These are phyloP conservation scores for Plectus sambesii DNA, from an alignment of 1,140 invertebrate genomes.

Conservation along the genomic window DNA sequence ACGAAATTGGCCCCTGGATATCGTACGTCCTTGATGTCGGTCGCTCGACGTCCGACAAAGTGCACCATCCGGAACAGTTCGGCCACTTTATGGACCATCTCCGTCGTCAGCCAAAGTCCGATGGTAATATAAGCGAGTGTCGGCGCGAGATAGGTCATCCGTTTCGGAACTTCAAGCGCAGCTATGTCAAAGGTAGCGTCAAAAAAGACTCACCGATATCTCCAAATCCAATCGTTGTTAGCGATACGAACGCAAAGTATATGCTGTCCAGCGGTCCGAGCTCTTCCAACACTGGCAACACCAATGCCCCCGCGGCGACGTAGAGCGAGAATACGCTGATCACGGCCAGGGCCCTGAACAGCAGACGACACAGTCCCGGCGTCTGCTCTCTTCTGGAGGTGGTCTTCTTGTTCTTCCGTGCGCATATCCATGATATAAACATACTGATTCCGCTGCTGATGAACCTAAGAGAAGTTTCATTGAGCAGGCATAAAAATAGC, in stretches of 20 bases:
- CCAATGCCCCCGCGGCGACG: slow-evolving; percentile 9
- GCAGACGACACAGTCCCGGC: not conserved
- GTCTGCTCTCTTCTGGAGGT: not conserved
- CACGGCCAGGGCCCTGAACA: slow-evolving; percentile 16
- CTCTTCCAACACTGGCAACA: slow-evolving; percentile 11
- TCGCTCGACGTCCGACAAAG: slow-evolving; percentile 40
- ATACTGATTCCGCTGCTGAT: no score
- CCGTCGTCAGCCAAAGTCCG: slow-evolving; percentile 39
- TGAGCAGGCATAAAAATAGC: no score
- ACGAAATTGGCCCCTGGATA: no score
- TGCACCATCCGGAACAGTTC: slow-evolving; percentile 40
- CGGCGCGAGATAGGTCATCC: slow-evolving; percentile 39
- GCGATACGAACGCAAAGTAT: slow-evolving; percentile 20
- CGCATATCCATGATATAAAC: no score
- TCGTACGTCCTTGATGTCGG: slow-evolving; percentile 35
- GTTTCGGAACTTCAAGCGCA: no score
- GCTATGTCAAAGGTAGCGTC: no score
- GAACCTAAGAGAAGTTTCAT: no score
- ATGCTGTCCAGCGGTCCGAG: slow-evolving; percentile 18
- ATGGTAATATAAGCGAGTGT: slow-evolving; percentile 41
- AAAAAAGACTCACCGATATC: slow-evolving; percentile 15
- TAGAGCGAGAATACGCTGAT: slow-evolving; percentile 15
- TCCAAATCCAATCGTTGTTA: slow-evolving; percentile 24
- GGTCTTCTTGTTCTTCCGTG: no score
- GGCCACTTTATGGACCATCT: slow-evolving; percentile 37